phyloP scores from a whole-genome alignment of 2,113 vertebrate genomes.

The Seriola aureovittata region DNA sequence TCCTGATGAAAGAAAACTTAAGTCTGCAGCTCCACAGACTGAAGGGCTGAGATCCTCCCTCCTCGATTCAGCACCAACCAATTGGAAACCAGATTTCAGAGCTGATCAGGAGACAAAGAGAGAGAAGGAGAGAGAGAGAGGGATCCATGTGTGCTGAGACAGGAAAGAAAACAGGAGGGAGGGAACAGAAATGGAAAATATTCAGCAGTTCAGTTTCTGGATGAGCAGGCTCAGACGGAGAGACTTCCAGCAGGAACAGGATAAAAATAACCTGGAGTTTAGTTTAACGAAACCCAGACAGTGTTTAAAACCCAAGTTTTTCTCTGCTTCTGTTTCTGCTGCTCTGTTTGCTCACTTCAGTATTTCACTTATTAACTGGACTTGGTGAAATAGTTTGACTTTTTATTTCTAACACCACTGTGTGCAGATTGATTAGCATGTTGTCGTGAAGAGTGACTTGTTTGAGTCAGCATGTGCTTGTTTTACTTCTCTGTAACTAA shows the following conservation, averaged over 20 bases:
- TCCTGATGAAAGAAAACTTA: background rate
- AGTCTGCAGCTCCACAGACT: slow-evolving; percentile 47
- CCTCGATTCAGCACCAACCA: slow-evolving; percentile 20
- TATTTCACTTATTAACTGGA: background rate
- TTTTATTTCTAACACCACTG: background rate
- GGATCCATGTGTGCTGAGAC: slow-evolving; percentile 25
- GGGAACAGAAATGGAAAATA: slow-evolving; percentile 61
- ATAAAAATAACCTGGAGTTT: slow-evolving; percentile 50
- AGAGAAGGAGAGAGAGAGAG: slow-evolving; percentile 35
- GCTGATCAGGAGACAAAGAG: slow-evolving; percentile 38
- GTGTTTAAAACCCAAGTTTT: background rate
- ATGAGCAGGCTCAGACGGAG: slow-evolving; percentile 90
- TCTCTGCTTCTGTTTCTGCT: background rate
- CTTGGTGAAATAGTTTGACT: background rate
- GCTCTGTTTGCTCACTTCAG: background rate
- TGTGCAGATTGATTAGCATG: background rate
- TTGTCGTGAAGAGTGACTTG: background rate
- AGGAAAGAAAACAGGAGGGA: slow-evolving; percentile 50
- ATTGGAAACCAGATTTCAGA: slow-evolving; percentile 25
- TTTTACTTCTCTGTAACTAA: background rate
- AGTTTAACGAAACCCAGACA: slow-evolving; percentile 26
- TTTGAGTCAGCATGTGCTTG: background rate
- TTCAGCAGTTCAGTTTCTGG: slow-evolving; percentile 78
- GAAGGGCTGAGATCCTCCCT: slow-evolving; percentile 30
- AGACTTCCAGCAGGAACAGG: slow-evolving; percentile 64